Evolutionary conservation across 2,113 vertebrate species (phyloP).

Genomic region (Bubalus kerabau): DNA sequence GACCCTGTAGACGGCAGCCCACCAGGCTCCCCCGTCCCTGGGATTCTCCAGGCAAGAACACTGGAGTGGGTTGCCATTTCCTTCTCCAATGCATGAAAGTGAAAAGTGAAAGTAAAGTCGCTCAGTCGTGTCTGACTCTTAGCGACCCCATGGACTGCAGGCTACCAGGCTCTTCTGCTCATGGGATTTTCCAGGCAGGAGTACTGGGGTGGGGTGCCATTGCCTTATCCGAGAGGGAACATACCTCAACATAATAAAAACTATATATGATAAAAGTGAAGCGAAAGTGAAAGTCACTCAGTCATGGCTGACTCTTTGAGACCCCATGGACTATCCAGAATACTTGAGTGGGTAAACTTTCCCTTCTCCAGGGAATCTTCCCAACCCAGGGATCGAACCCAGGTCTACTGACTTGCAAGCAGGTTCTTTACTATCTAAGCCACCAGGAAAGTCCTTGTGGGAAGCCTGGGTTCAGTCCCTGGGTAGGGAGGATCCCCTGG

Average conservation of each 20-base stretch:
- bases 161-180: too few relatives aligned
- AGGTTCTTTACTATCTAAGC: background rate
- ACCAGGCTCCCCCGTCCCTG: too few relatives aligned
- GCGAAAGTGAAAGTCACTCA: background rate
- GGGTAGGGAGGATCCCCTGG: background rate
- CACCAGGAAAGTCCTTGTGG: background rate
- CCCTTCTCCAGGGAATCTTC: background rate
- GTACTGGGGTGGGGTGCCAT: too few relatives aligned
- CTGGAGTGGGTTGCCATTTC: too few relatives aligned
- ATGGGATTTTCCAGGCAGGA: too few relatives aligned
- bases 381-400: accelerated
- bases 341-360: background rate
- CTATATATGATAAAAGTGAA: background rate
- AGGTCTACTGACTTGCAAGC: background rate
- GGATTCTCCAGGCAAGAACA: too few relatives aligned
- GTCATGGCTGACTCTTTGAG: background rate
- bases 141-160: too few relatives aligned
- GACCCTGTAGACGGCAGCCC: too few relatives aligned
- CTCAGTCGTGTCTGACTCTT: too few relatives aligned
- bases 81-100: too few relatives aligned
- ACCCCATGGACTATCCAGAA: background rate
- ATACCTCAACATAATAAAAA: background rate
- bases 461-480: background rate
- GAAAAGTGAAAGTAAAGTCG: too few relatives aligned
- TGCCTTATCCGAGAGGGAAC: background rate